Percentiles rank a stretch among this genome's conserved stretches.
Evolutionary conservation across 2,888 invertebrate genomes (phyloP).

Genomic region (Mallateleia sp.): DNA sequence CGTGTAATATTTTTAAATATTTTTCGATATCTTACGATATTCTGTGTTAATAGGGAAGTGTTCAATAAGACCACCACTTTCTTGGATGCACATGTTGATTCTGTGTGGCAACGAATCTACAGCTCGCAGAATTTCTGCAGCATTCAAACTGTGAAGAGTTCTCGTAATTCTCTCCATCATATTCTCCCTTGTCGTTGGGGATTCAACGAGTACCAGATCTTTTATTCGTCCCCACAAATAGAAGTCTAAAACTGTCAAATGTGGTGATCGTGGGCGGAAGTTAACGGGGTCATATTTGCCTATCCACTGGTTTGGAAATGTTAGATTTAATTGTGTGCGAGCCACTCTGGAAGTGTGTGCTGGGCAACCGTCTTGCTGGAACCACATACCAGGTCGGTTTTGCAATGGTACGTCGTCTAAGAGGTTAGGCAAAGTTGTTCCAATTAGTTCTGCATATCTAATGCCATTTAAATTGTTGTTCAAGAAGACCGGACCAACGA

Average conservation of each 20-base stretch:
- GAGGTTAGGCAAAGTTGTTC: background rate
- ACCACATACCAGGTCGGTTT: background rate
- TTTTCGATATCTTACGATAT: too few species aligned
- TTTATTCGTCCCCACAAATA: slow-evolving; percentile 5
- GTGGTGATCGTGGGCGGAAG: slow-evolving; percentile 5
- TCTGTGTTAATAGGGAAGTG: too few species aligned
- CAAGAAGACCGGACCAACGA: slow-evolving; percentile 6
- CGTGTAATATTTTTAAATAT: too few species aligned
- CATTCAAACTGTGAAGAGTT: slow-evolving; percentile 13
- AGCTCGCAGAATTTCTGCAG: slow-evolving; percentile 19
- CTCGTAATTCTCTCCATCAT: slow-evolving; percentile 12
- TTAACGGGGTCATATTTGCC: background rate
- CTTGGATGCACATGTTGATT: slow-evolving; percentile 27
- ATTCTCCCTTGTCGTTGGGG: slow-evolving; percentile 24
- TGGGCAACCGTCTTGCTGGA: too few species aligned
- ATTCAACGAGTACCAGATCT: background rate
- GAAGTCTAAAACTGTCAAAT: slow-evolving; percentile 1
- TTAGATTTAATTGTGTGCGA: background rate
- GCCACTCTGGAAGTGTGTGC: background rate
- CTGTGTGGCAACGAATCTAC: slow-evolving; percentile 29
- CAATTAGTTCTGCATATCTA: background rate
- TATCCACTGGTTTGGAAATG: background rate
- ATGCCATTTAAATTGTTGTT: background rate
- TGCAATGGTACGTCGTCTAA: background rate
- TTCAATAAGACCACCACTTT: slow-evolving; percentile 17